A percentile compares a stretch with the other conserved stretches of the same genome.
These are phyloP conservation scores for Lamellibrachia satsuma DNA, from an alignment of 2,888 invertebrate species.

Conservation along the genomic window DNA sequence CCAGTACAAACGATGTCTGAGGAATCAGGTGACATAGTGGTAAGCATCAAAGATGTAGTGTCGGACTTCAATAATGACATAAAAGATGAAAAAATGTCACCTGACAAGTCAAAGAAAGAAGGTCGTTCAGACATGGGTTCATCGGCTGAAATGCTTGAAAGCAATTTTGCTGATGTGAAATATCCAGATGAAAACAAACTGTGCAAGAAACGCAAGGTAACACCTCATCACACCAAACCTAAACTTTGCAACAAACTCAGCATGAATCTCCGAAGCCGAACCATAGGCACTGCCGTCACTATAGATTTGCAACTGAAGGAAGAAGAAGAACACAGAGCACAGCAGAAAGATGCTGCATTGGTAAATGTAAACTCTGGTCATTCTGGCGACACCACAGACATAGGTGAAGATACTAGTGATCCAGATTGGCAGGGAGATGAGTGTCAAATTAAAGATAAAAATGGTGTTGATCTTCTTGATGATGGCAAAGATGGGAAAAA, in stretches of 20 bases:
- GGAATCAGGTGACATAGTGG: not conserved
- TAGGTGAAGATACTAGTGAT: not conserved
- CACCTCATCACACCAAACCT: not conserved
- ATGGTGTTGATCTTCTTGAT: not conserved
- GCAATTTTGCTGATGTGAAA: not conserved
- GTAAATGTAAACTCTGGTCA: not conserved
- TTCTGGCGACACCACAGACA: not conserved
- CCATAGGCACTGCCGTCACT: not conserved
- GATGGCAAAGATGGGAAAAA: not conserved
- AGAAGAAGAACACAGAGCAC: not conserved
- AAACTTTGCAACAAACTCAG: not conserved
- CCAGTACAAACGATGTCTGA: not conserved
- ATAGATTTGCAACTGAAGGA: not conserved
- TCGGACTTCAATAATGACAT: not conserved
- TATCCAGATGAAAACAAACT: not conserved
- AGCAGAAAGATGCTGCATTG: not conserved
- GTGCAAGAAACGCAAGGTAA: not conserved
- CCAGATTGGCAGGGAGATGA: not conserved
- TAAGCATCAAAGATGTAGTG: not conserved
- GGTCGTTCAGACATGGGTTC: not conserved
- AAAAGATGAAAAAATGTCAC: not conserved
- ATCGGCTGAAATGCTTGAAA: not conserved
- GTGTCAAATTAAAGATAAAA: not conserved
- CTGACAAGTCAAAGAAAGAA: not conserved
- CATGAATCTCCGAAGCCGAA: not conserved